A percentile compares a stretch with the other conserved stretches of the same genome.
Conservation (phyloP, 2,888 invertebrate species). For the Alentia gelatinosa region DNA sequence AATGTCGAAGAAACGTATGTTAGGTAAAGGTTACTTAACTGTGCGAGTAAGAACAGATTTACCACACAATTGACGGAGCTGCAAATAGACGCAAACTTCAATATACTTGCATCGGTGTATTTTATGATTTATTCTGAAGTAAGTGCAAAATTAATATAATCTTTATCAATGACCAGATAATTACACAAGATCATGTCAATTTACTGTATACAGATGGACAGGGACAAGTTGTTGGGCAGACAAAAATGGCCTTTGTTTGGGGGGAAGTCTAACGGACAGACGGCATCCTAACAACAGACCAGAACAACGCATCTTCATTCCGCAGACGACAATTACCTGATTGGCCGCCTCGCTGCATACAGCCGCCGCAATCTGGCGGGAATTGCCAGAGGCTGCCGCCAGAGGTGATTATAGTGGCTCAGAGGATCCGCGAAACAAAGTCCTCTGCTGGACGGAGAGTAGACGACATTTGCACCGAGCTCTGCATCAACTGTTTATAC, state of each 20-base stretch:
- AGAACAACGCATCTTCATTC: background rate
- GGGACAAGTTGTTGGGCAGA: background rate
- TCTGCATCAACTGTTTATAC: slow-evolving; percentile 17
- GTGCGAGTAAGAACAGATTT: too few relatives aligned
- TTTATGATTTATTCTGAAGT: too few relatives aligned
- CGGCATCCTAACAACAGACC: background rate
- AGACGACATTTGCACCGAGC: background rate
- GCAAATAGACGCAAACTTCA: too few relatives aligned
- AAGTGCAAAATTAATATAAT: too few relatives aligned
- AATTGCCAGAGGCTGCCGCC: background rate
- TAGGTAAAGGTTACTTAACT: too few relatives aligned
- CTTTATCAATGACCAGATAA: too few relatives aligned
- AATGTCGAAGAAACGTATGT: too few relatives aligned
- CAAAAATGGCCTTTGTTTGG: background rate
- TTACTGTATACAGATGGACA: too few relatives aligned
- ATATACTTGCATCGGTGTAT: too few relatives aligned
- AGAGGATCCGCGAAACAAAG: background rate
- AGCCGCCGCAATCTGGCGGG: background rate
- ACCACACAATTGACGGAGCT: too few relatives aligned
- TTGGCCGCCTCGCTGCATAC: background rate
- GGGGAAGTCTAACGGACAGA: background rate
- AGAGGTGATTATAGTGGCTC: background rate
- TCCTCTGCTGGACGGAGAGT: background rate
- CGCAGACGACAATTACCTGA: slow-evolving; percentile 16
- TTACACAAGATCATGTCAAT: too few relatives aligned